Conservation (phyloP, 1,140 invertebrate genomes). For the Drosophila dunni region DNA sequence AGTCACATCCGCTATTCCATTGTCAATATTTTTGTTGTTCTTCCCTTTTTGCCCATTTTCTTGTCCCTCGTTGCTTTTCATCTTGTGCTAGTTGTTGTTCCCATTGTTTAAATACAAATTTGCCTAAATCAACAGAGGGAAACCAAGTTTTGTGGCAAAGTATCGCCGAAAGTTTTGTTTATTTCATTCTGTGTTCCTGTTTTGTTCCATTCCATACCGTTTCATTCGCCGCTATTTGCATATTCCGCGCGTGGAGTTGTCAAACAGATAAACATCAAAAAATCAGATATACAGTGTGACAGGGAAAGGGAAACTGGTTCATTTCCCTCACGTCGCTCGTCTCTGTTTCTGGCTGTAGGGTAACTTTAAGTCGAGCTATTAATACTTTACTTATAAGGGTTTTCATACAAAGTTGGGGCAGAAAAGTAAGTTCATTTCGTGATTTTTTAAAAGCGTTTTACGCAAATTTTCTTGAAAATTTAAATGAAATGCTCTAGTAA, state of each 20-base stretch:
- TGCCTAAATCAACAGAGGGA: slow-evolving; percentile 74
- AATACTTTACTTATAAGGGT: too few species aligned
- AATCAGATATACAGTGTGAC: not conserved
- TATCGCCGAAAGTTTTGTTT: slow-evolving; percentile 53
- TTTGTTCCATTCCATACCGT: slow-evolving; percentile 9
- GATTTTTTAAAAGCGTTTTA: too few species aligned
- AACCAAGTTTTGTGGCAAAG: slow-evolving; percentile 40
- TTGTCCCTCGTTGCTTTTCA: not conserved
- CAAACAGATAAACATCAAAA: slow-evolving; percentile 28
- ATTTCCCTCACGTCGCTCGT: slow-evolving; percentile 14
- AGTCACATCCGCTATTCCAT: slow-evolving; percentile 51
- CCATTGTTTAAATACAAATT: slow-evolving; percentile 66
- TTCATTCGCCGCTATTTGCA: slow-evolving; percentile 65
- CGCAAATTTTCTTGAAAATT: too few species aligned
- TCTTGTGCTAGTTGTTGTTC: slow-evolving; percentile 39
- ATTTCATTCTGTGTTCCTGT: slow-evolving; percentile 22
- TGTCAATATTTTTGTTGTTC: slow-evolving; percentile 40
- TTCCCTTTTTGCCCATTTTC: not conserved
- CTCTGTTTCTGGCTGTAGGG: not conserved
- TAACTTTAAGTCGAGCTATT: not conserved
- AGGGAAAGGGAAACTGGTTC: not conserved
- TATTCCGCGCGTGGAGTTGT: slow-evolving; percentile 63
- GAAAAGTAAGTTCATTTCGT: too few species aligned
- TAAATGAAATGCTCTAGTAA: too few species aligned
- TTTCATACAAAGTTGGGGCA: too few species aligned